These are phyloP conservation scores for Lordiphosa fenestrarum DNA, from an alignment of 2,888 invertebrate species.

Conservation along the genomic window DNA sequence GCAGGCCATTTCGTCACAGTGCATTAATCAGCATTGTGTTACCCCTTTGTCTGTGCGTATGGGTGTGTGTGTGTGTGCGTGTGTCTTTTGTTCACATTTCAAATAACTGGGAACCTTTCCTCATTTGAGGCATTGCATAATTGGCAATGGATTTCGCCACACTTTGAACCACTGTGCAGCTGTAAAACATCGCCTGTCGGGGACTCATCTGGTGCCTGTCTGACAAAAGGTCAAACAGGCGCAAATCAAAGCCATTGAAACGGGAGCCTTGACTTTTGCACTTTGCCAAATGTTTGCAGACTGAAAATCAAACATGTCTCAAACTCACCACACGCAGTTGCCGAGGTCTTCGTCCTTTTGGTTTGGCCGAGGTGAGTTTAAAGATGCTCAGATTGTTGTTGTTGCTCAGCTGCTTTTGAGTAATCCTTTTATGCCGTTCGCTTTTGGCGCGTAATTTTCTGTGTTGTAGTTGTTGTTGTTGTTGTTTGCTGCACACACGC, in stretches of 20 bases:
- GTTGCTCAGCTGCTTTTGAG: constrained; percentile 28
- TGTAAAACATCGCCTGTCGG: constrained; percentile 13
- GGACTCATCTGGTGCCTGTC: constrained; percentile 16
- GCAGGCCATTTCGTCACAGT: constrained; percentile 47
- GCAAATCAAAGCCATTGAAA: constrained; percentile 30
- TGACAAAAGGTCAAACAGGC: constrained; percentile 63
- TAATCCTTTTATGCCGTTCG: constrained; percentile 63
- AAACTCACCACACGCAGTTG: constrained; percentile 55
- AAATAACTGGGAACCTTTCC: constrained; percentile 3
- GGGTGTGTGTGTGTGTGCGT: constrained; percentile 8
- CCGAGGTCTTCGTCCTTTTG: constrained; percentile 20
- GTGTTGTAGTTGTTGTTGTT: constrained; percentile 17
- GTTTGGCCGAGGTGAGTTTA: too few species aligned
- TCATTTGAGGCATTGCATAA: constrained; percentile 8
- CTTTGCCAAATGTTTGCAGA: constrained; percentile 55
- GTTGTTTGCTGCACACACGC: constrained; percentile 42
- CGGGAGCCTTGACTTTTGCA: constrained; percentile 71
- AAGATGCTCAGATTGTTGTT: constrained; percentile 1
- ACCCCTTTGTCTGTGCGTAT: constrained; percentile 21
- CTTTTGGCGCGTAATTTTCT: constrained; percentile 69
- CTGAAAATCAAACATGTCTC: constrained; percentile 7
- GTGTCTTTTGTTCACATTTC: too few species aligned
- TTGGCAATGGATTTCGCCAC: constrained; percentile 1
- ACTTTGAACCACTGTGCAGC: constrained; percentile 25
- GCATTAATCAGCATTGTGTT: constrained; percentile 56